phyloP scores from a whole-genome alignment of 2,888 invertebrate genomes.

The Drosophila leonis region DNA sequence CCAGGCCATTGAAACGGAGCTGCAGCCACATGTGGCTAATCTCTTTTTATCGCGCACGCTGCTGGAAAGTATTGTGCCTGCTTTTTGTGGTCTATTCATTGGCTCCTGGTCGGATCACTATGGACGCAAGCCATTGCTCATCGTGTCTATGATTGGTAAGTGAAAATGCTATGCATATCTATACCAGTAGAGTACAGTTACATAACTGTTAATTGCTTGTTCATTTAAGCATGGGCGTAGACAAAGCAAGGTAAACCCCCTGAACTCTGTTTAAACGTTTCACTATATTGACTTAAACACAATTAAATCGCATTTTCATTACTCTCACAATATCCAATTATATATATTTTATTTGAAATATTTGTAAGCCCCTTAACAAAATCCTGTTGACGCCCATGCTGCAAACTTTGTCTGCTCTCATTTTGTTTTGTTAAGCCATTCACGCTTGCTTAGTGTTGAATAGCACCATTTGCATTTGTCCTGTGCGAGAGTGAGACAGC shows the following conservation, averaged over 20 bases:
- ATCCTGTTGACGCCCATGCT: not conserved
- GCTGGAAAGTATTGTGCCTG: constrained; percentile 89
- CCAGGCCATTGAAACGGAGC: constrained; percentile 86
- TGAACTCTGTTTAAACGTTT: not conserved
- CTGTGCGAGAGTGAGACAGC: constrained; percentile 1
- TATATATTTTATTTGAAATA: not conserved
- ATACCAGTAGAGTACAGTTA: not conserved
- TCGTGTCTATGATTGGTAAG: constrained; percentile 88
- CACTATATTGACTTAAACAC: not conserved
- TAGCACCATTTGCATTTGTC: not conserved
- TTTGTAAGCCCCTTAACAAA: not conserved
- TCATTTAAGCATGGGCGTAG: not conserved
- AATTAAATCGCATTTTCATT: too few species aligned
- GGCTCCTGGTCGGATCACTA: constrained; percentile 93
- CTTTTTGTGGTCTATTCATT: constrained; percentile 89
- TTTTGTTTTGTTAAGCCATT: not conserved
- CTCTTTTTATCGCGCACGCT: constrained; percentile 88
- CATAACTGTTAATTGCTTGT: not conserved
- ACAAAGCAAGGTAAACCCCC: not conserved
- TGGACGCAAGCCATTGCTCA: constrained; percentile 90
- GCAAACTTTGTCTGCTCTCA: not conserved
- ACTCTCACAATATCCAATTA: not conserved
- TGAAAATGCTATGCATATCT: not conserved
- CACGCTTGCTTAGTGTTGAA: not conserved
- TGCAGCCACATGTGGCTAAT: constrained; percentile 89